These are phyloP conservation scores for Chromobotia macracanthus DNA, from an alignment of 2,797 vertebrate species.

Conservation along the genomic window DNA sequence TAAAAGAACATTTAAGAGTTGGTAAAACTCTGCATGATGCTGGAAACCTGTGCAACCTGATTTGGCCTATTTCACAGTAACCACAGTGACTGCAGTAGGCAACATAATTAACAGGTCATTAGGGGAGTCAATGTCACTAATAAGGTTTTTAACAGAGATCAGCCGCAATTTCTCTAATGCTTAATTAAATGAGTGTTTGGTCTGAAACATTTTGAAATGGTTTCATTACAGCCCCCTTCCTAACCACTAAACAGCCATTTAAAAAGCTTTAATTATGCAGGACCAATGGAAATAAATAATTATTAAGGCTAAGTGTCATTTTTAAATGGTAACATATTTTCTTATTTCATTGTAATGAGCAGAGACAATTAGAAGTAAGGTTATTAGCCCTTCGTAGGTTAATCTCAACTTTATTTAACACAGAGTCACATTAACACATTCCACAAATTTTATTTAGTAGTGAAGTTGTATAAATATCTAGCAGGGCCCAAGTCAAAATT, in stretches of 20 bases:
- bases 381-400: no score
- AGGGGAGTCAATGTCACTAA: conserved; percentile 63
- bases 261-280: not conserved
- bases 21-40: not conserved
- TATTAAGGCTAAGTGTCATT: not conserved
- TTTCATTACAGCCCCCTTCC: not conserved
- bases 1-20: not conserved
- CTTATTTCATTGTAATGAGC: not conserved
- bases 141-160: conserved; percentile 46
- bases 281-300: not conserved
- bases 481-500: no score
- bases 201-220: conserved; percentile 11
- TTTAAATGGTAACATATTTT: not conserved
- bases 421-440: no score
- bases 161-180: not conserved
- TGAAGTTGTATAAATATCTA: not conserved
- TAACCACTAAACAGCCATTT: conserved; percentile 4
- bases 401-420: no score
- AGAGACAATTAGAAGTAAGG: no score
- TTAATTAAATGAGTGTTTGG: conserved; percentile 2
- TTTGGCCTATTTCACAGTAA: conserved; percentile 29
- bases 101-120: conserved; percentile 59
- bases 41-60: not conserved
- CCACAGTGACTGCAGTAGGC: conserved; percentile 42
- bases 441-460: no score